Conservation (phyloP, 2,113 vertebrate species). For the Anhinga anhinga region DNA sequence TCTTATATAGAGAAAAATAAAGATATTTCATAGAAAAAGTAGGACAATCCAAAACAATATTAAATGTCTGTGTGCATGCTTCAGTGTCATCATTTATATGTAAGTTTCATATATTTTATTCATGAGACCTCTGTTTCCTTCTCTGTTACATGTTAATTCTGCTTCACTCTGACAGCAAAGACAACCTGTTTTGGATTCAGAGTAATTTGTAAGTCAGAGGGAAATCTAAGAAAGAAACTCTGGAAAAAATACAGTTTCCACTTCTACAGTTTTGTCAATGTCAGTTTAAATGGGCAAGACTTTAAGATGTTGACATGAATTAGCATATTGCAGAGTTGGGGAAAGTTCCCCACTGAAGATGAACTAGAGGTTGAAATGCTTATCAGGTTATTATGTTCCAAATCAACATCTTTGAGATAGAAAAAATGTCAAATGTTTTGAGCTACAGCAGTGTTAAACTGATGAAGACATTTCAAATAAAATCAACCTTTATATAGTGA, state of each 20-base stretch:
- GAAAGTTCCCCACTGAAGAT: background rate
- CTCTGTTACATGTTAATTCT: background rate
- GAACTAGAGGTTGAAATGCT: background rate
- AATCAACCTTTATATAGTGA: background rate
- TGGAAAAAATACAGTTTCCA: background rate
- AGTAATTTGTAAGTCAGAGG: background rate
- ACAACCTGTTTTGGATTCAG: background rate
- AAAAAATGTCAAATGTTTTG: background rate
- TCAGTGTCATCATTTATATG: background rate
- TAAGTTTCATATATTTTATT: background rate
- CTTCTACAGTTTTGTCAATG: background rate
- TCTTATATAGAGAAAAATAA: background rate
- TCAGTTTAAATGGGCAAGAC: background rate
- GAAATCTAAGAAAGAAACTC: background rate
- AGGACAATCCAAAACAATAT: background rate
- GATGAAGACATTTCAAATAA: background rate
- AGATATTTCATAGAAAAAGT: background rate
- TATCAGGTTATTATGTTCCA: background rate
- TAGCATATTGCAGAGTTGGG: background rate
- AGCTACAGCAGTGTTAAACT: background rate
- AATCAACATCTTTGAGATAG: background rate
- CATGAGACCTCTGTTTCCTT: background rate
- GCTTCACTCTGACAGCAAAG: background rate
- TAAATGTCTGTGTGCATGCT: fast-evolving
- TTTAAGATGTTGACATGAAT: background rate